Conservation (phyloP, 1,140 invertebrate species). For the Tetramorium parvispinum region DNA sequence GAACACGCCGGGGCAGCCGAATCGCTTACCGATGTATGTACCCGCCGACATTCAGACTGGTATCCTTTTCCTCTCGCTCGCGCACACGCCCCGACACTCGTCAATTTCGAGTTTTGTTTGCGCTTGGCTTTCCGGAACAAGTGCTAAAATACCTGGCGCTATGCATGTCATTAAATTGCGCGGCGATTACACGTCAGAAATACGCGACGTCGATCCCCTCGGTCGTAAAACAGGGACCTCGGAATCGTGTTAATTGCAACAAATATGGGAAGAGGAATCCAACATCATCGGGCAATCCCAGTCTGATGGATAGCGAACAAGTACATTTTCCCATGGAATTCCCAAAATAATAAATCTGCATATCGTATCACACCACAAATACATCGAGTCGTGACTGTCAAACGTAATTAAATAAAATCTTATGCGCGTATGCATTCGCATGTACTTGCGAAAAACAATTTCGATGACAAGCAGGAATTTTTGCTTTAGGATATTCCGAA, state of each 20-base stretch:
- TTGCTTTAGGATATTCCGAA: background rate
- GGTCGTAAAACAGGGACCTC: conserved; percentile 39
- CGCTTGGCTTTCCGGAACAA: conserved; percentile 27
- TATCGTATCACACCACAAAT: conserved; percentile 14
- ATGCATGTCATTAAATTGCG: conserved; percentile 33
- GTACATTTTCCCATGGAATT: conserved; percentile 1
- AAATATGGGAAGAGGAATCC: background rate
- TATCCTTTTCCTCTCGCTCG: background rate
- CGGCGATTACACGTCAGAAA: conserved; percentile 36
- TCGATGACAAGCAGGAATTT: background rate
- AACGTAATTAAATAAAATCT: conserved; percentile 29
- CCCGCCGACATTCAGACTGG: background rate
- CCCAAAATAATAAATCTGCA: conserved; percentile 12
- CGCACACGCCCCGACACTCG: conserved; percentile 20
- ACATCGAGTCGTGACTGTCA: background rate
- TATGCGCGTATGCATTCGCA: background rate
- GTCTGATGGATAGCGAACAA: background rate
- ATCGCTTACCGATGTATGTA: conserved; percentile 41
- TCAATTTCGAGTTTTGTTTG: conserved; percentile 55
- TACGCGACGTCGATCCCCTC: background rate
- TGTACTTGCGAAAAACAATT: conserved; percentile 38
- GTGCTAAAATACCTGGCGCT: conserved; percentile 68
- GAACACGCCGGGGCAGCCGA: conserved; percentile 5
- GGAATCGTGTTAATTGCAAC: conserved; percentile 50
- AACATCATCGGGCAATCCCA: conserved; percentile 38